A percentile compares a stretch with the other conserved stretches of the same genome.
phyloP scores from a whole-genome alignment of 2,797 vertebrate genomes.

The Sciurus vulgaris region DNA sequence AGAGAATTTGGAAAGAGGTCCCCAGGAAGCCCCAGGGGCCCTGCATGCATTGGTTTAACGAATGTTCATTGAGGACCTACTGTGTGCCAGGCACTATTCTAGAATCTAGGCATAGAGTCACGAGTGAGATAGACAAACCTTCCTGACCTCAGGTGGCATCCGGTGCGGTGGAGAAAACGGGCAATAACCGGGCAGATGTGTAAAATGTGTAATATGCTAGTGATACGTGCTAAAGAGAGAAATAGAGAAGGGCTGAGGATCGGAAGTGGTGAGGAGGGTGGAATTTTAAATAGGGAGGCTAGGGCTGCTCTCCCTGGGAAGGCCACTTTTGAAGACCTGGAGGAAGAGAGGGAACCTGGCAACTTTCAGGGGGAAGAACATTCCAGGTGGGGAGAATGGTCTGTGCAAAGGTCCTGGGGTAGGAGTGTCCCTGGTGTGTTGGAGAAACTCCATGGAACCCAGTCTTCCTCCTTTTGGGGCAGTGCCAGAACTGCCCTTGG shows the following conservation, averaged over 20 bases:
- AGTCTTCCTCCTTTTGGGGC: not conserved
- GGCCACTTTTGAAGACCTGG: not conserved
- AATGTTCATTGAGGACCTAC: not conserved
- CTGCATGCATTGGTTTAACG: not conserved
- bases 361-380: not conserved
- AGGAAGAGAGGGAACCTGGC: no score
- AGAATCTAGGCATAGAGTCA: not conserved
- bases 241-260: rapidly evolving
- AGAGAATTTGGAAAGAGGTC: not conserved
- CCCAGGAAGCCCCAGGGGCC: not conserved
- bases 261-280: not conserved
- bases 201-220: rapidly evolving
- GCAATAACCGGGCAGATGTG: not conserved
- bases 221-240: not conserved
- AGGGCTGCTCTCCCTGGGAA: not conserved
- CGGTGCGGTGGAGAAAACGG: not conserved
- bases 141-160: not conserved
- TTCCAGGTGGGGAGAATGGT: not conserved
- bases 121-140: not conserved
- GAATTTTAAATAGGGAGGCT: not conserved
- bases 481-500: not conserved
- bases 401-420: not conserved
- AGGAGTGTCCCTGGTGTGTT: no score
- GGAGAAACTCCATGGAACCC: not conserved
- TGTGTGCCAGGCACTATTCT: not conserved